phyloP scores from a whole-genome alignment of 2,113 vertebrate genomes.

The Rhynchomys soricoides region DNA sequence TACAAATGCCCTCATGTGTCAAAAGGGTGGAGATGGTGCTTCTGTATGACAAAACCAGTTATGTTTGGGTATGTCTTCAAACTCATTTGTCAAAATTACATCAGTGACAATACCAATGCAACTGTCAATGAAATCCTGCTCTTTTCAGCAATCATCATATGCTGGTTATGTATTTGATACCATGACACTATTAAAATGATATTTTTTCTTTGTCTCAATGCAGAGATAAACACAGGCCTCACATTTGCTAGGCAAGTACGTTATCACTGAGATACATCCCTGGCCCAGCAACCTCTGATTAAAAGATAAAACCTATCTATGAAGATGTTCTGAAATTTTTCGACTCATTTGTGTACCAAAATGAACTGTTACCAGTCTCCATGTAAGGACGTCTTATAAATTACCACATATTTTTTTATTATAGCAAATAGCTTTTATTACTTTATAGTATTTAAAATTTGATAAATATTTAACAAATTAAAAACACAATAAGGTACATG shows the following conservation, averaged over 20 bases:
- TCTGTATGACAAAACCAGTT: background rate
- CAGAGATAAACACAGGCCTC: background rate
- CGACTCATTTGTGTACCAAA: background rate
- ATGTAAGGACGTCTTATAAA: slow-evolving; percentile 2
- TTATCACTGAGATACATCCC: background rate
- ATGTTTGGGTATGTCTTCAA: background rate
- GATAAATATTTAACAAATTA: slow-evolving; percentile 26
- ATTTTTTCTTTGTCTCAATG: background rate
- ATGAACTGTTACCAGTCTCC: slow-evolving; percentile 22
- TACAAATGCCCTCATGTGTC: background rate
- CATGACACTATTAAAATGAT: background rate
- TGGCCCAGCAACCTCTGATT: background rate
- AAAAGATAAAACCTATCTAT: background rate
- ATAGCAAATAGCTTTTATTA: background rate
- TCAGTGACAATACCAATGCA: background rate
- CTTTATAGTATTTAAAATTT: slow-evolving; percentile 16
- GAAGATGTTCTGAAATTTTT: background rate
- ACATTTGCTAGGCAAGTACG: background rate
- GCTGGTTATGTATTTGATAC: background rate
- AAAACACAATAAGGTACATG: background rate
- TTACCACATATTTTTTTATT: background rate
- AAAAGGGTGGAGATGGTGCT: slow-evolving; percentile 9
- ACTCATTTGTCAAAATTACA: background rate
- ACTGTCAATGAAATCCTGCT: background rate
- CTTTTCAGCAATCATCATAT: background rate